These are phyloP conservation scores for Alectoris magna DNA, from an alignment of 2,797 vertebrate genomes.

Conservation along the genomic window DNA sequence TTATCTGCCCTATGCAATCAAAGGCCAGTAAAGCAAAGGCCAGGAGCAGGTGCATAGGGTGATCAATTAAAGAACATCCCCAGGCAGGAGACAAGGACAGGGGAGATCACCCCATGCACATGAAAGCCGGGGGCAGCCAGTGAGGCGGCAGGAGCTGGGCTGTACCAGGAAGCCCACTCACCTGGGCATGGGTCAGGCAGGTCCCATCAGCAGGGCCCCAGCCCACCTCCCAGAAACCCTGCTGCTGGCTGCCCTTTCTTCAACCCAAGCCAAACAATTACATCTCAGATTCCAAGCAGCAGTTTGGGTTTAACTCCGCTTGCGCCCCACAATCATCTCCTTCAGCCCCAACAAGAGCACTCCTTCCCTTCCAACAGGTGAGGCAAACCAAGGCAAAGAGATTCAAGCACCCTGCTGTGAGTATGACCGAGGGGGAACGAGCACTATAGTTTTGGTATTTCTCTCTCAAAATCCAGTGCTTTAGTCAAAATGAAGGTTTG, in stretches of 20 bases:
- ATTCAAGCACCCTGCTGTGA: background rate
- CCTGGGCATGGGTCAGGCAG: background rate
- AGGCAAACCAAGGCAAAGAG: background rate
- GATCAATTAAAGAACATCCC: background rate
- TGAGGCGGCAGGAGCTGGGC: background rate
- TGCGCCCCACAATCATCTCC: background rate
- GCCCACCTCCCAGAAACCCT: background rate
- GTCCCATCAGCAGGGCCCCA: background rate
- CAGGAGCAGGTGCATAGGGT: background rate
- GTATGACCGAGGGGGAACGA: background rate
- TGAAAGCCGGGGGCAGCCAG: background rate
- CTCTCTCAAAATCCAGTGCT: constrained; percentile 1
- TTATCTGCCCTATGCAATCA: background rate
- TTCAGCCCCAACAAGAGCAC: background rate
- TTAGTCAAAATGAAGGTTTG: constrained; percentile 26
- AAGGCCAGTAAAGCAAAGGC: constrained; percentile 2
- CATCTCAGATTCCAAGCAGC: background rate
- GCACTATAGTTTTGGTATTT: background rate
- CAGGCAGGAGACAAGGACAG: background rate
- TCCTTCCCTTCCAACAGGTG: background rate
- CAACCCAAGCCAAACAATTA: background rate
- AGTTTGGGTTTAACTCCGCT: background rate
- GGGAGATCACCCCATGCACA: background rate
- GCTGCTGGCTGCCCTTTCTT: background rate
- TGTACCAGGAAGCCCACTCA: background rate